These are phyloP conservation scores for Griposia aprilina DNA, from an alignment of 2,888 invertebrate species.

Conservation along the genomic window DNA sequence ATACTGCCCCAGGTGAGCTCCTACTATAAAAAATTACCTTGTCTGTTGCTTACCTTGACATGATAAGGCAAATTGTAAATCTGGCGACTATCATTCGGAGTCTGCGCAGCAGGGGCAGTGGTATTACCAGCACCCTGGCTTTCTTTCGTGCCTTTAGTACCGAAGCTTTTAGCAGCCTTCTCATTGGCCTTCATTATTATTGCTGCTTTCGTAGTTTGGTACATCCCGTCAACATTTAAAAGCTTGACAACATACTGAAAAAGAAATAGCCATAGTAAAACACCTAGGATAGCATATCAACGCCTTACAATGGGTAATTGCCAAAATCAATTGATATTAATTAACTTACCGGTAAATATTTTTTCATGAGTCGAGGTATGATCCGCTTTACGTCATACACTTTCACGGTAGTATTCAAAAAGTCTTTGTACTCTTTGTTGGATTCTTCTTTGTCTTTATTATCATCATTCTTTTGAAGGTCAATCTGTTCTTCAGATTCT, in stretches of 20 bases:
- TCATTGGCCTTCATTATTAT: slow-evolving; percentile 38
- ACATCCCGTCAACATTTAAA: slow-evolving; percentile 61
- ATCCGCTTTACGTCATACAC: slow-evolving; percentile 48
- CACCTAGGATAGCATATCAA: not conserved
- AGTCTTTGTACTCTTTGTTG: slow-evolving; percentile 26
- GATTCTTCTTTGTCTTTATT: not conserved
- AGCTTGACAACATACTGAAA: slow-evolving; percentile 68
- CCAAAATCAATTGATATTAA: not conserved
- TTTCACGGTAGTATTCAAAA: slow-evolving; percentile 40
- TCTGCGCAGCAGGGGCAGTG: not conserved
- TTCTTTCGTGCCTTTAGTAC: not conserved
- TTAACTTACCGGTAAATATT: slow-evolving; percentile 74
- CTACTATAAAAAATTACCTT: not conserved
- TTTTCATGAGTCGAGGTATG: slow-evolving; percentile 73
- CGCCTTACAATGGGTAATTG: not conserved
- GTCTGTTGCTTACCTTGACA: slow-evolving; percentile 71
- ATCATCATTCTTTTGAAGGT: slow-evolving; percentile 6
- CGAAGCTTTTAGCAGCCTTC: not conserved
- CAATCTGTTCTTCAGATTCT: slow-evolving; percentile 9
- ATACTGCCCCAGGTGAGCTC: not conserved
- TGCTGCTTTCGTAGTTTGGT: slow-evolving; percentile 36
- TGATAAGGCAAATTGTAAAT: slow-evolving; percentile 66
- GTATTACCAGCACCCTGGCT: not conserved
- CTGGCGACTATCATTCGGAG: slow-evolving; percentile 13
- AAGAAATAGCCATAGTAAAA: not conserved